Evolutionary conservation across 2,888 invertebrate genomes (phyloP).

Genomic region (Rhagophthalmus giganteus): DNA sequence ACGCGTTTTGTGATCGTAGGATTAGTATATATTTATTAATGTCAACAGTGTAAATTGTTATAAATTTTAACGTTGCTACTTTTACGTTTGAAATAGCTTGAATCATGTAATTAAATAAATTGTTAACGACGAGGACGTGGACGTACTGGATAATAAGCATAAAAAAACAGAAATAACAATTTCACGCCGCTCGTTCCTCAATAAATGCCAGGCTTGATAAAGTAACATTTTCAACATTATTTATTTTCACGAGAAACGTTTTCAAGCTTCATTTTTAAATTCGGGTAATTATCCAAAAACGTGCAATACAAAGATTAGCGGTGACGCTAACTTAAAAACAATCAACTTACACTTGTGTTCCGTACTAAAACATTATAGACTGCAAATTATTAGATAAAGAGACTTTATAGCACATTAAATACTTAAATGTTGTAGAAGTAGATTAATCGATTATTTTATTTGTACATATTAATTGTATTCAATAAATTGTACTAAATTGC

Average conservation of each 20-base stretch:
- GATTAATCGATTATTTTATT: conserved; percentile 14
- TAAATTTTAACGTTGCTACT: conserved; percentile 7
- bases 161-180: too few species aligned
- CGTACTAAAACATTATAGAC: conserved; percentile 16
- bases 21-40: conserved; percentile 33
- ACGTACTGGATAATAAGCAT: too few species aligned
- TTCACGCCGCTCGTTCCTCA: too few species aligned
- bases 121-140: too few species aligned
- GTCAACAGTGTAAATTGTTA: conserved; percentile 18
- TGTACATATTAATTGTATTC: conserved; percentile 25
- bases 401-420: conserved; percentile 25
- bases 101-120: background rate
- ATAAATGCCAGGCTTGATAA: too few species aligned
- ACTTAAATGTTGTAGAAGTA: conserved; percentile 23
- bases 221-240: too few species aligned
- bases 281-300: too few species aligned
- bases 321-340: conserved; percentile 1
- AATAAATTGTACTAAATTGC: conserved; percentile 6
- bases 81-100: background rate
- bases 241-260: too few species aligned
- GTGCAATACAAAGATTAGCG: too few species aligned
- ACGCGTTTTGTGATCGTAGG: conserved; percentile 35
- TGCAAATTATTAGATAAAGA: conserved; percentile 6
- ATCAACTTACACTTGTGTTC: background rate
- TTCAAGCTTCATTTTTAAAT: too few species aligned